A percentile compares a stretch with the other conserved stretches of the same genome.
These are phyloP conservation scores for Peromyscus maniculatus DNA, from an alignment of 2,113 vertebrate genomes.

Conservation along the genomic window DNA sequence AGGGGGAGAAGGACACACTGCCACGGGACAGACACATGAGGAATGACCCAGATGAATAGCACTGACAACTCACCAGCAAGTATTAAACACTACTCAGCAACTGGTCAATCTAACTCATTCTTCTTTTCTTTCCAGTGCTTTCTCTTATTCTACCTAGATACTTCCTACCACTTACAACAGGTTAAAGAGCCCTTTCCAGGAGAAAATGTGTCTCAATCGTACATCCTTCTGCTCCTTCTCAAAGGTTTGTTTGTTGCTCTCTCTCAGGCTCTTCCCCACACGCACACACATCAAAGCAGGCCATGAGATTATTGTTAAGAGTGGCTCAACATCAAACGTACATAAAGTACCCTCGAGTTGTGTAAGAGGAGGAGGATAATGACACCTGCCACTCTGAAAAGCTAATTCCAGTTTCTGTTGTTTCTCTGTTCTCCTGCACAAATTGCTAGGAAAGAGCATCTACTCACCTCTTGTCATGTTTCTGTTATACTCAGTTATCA, in stretches of 20 bases:
- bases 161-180: not conserved
- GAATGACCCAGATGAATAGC: not conserved
- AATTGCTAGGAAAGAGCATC: not conserved
- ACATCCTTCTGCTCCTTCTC: not conserved
- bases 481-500: not conserved
- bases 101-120: not conserved
- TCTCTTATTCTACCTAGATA: not conserved
- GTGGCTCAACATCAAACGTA: not conserved
- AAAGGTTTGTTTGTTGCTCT: not conserved
- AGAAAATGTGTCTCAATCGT: no score
- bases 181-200: not conserved
- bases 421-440: constrained; percentile 5
- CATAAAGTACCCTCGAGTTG: not conserved
- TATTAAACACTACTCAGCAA: not conserved
- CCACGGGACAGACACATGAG: no score
- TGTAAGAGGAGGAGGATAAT: no score
- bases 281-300: no score
- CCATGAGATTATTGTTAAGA: no score
- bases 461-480: not conserved
- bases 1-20: no score
- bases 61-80: not conserved
- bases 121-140: not conserved
- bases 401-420: not conserved
- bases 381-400: not conserved
- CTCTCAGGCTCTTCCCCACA: not conserved